Base-by-base conservation (phyloP, 1,140 invertebrate species). In the Panagrolaimus sp. region DNA sequence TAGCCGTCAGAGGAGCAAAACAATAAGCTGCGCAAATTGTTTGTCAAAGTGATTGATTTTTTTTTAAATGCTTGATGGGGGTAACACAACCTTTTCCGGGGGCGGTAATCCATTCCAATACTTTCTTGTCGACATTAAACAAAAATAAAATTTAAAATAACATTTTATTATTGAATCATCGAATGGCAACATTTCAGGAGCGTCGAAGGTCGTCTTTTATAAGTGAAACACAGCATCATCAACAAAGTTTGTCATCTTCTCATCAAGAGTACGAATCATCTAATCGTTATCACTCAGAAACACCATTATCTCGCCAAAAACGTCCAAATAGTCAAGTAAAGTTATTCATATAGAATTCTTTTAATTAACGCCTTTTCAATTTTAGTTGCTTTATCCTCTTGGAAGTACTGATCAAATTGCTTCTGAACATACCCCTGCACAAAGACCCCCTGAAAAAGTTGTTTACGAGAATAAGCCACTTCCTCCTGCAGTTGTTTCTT, bases 391-490 rank as follows among this genome's bases (percentile, higher is more conserved):
- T 9, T 64, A 64, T 45, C 63, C 63, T 14, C 42, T 23, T n/a
- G 63, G 63, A 20, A 71, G 65, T 63, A 68, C 69, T 25, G 69
- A 71, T 25, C 64, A 71, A 31, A 63, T 68, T 63, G 69, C 66
- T 5, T 66, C 63, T 16, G 69, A 71, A 38, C 44, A 67, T 23
- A 71, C 64, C 7, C 69, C 69, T 16, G 69, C 66, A 9, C 42
- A 61, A 14, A n/a, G 69, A n/a, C 69, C 69, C 16, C 47, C 61
- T 14, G 69, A 71, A 25, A 67, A 63, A 53, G 51, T 47, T 8
- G 66, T 71, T 27, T 71, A 67, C 31, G 69, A 71, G 31, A 71
- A 68, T 38, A 71, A 68, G 25, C 69, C 69, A 16, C 38, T 67
- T n/a, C 63, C 69, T 3, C 65, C 69, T 38, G 47, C 65, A 5